Evolutionary conservation across 2,888 invertebrate genomes (phyloP).

Genomic region (Spisula solida): DNA sequence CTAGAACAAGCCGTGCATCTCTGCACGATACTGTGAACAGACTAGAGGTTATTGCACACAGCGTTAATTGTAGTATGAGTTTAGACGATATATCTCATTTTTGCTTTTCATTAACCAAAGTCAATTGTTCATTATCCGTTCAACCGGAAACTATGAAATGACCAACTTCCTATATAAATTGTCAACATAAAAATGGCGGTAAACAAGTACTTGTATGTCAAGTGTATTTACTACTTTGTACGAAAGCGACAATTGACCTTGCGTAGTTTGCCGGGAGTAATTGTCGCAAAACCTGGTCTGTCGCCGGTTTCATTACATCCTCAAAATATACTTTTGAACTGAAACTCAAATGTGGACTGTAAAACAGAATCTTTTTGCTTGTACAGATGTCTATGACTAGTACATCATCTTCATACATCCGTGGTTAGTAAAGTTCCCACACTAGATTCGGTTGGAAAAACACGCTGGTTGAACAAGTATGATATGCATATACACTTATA

Average conservation of each 20-base stretch:
- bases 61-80: neutral
- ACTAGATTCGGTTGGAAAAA: no score
- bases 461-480: no score
- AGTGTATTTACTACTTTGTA: constrained; percentile 2
- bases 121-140: constrained; percentile 8
- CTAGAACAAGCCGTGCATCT: neutral
- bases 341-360: no score
- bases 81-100: neutral
- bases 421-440: no score
- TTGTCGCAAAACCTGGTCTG: neutral
- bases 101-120: neutral
- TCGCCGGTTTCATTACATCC: neutral
- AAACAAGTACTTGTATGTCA: neutral
- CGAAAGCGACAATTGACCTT: no score
- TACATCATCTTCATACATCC: no score
- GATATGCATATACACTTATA: no score
- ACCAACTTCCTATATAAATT: neutral
- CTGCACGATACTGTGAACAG: neutral
- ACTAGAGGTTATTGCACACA: neutral
- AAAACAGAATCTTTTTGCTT: no score
- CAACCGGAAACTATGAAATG: constrained; percentile 6
- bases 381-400: no score
- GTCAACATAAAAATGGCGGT: neutral
- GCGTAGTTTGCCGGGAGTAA: neutral
- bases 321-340: neutral